Base-by-base conservation (phyloP, 2,797 vertebrate species). In the Megalops cyprinoides region DNA sequence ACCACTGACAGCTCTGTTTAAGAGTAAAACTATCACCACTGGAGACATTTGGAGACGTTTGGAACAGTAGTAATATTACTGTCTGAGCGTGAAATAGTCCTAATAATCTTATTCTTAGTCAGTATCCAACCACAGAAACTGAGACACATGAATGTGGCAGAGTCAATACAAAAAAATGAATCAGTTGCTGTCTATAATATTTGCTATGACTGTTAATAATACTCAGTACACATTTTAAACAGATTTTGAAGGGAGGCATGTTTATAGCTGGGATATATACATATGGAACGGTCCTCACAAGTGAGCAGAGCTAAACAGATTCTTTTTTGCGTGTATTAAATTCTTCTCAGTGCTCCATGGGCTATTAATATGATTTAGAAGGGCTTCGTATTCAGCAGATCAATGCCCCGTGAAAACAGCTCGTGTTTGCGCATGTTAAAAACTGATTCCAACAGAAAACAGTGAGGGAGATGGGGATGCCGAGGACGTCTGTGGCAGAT, bases 361-460 rank as follows among this genome's bases (percentile, higher is more conserved):
- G 81, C 87, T 76, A 85, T 89, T 87, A 88, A 86, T 85, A 82
- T 91, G 88, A 90, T 92, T 90, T 91, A 89, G 81, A 76, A 87
- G 60, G 77, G 82, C 79, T 84, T 82, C 89, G 86, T 88, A 88
- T 91, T 88, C 89, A 87, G 82, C 81, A 80, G 82, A 87, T 87
- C 86, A 88, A 82, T 86, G 87, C 76, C 84, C 89, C 85, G 84
- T 90, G 88, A 92, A 90, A 82, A 85, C 83, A 53, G 84, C 83
- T 82, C 84, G 86, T 89, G 87, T 89, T 91, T 90, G 88, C 82
- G 42, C 86, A 89, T 89, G 90, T 91, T 89, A 87, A 90, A 91
- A 89, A 84, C 82, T 88, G 88, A 90, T 87, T 85, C 79, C 85
- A 91, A 91, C 85, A 89, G 82, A 92, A 91, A 90, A 84, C 91